Conservation (phyloP, 2,888 invertebrate genomes). For the Sarcophaga carnaria region DNA sequence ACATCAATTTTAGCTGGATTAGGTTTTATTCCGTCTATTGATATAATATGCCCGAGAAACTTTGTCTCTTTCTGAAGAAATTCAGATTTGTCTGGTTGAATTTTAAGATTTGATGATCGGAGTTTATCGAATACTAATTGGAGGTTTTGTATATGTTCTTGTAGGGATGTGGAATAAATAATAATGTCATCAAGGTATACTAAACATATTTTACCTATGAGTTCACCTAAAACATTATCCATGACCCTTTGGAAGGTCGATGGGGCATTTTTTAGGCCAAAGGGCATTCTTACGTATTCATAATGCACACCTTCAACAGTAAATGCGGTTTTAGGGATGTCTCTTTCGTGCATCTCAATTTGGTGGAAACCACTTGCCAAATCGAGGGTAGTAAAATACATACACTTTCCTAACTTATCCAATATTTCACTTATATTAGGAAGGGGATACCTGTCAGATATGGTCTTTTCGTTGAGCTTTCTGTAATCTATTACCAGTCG, state of each 20-base stretch:
- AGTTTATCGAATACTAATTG: neutral
- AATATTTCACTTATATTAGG: too few relatives aligned
- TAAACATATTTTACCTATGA: slow-evolving; percentile 68
- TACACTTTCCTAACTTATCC: slow-evolving; percentile 8
- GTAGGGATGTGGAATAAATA: slow-evolving; percentile 44
- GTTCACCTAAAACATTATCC: slow-evolving; percentile 71
- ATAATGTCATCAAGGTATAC: slow-evolving; percentile 67
- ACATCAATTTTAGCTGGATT: slow-evolving; percentile 28
- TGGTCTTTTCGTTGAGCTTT: slow-evolving; percentile 2
- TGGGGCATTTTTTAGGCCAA: slow-evolving; percentile 62
- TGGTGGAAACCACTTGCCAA: slow-evolving; percentile 76
- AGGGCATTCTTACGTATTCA: slow-evolving; percentile 68
- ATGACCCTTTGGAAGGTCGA: slow-evolving; percentile 64
- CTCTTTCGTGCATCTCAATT: slow-evolving; percentile 71
- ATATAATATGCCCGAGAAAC: slow-evolving; percentile 35
- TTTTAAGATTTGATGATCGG: slow-evolving; percentile 34
- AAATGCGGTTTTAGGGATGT: slow-evolving; percentile 70
- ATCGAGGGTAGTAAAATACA: slow-evolving; percentile 77
- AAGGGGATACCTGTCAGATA: slow-evolving; percentile 3
- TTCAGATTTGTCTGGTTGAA: slow-evolving; percentile 37
- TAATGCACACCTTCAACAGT: slow-evolving; percentile 65
- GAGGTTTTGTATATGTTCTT: slow-evolving; percentile 67
- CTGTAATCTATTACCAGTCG: slow-evolving; percentile 21
- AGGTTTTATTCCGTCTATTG: slow-evolving; percentile 21
- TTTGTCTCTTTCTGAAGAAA: slow-evolving; percentile 35